Percentiles rank a stretch among this genome's conserved stretches.
These are phyloP conservation scores for Diploscapter pachys DNA, from an alignment of 1,140 invertebrate genomes.

Conservation along the genomic window DNA sequence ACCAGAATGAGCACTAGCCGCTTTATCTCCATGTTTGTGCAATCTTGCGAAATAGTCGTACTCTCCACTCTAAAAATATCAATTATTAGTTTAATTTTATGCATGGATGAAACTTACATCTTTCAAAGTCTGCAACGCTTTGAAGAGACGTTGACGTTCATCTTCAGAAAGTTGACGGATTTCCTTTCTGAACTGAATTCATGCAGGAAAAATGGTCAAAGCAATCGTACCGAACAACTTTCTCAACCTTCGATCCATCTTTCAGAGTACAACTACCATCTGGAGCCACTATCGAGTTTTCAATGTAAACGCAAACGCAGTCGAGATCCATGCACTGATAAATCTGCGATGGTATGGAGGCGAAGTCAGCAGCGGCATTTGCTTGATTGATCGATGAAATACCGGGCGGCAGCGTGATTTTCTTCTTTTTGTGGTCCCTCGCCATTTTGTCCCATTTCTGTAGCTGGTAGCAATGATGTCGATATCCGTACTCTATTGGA, in stretches of 20 bases:
- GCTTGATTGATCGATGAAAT: not conserved
- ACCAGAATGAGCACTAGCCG: conserved; percentile 38
- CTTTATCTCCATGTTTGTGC: conserved; percentile 28
- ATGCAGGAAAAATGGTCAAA: too few species aligned
- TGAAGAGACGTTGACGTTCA: conserved; percentile 50
- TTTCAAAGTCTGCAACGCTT: conserved; percentile 54
- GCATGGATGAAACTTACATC: conserved; percentile 7
- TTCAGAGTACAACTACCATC: conserved; percentile 33
- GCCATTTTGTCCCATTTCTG: too few species aligned
- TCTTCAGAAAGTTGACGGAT: conserved; percentile 53
- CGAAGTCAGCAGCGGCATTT: conserved; percentile 33
- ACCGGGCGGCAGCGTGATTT: conserved; percentile 27
- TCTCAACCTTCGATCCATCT: conserved; percentile 31
- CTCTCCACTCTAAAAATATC: conserved; percentile 17
- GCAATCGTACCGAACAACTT: conserved; percentile 4
- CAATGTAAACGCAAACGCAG: conserved; percentile 33
- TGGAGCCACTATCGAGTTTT: conserved; percentile 23
- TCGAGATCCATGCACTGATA: conserved; percentile 40
- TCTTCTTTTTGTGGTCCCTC: conserved; percentile 6
- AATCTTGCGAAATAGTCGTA: conserved; percentile 40
- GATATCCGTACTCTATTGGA: too few species aligned
- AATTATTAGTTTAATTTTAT: too few species aligned
- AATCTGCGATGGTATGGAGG: conserved; percentile 30
- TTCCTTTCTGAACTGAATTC: conserved; percentile 49
- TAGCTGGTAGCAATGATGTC: too few species aligned